These are phyloP conservation scores for Drosophila putrida DNA, from an alignment of 2,888 invertebrate species.

Conservation along the genomic window DNA sequence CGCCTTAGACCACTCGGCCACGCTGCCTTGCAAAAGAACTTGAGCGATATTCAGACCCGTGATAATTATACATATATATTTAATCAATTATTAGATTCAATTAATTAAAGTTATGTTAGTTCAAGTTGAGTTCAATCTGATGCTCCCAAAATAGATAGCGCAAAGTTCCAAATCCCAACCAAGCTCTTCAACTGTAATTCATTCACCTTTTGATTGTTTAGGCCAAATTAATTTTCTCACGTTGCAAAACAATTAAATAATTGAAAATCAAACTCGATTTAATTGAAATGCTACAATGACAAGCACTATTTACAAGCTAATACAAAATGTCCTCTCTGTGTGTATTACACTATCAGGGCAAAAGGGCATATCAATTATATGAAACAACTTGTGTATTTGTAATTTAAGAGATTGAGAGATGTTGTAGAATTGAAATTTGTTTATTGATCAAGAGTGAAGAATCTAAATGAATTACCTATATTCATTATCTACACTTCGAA, in stretches of 20 bases:
- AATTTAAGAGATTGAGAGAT: too few species aligned
- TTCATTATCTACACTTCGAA: not conserved
- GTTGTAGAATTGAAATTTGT: too few species aligned
- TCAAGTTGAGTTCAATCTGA: not conserved
- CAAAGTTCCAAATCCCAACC: not conserved
- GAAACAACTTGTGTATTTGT: too few species aligned
- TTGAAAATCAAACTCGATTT: conserved; percentile 54
- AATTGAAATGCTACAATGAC: conserved; percentile 60
- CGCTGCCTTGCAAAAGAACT: conserved; percentile 79
- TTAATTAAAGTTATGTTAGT: not conserved
- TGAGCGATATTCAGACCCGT: accelerated
- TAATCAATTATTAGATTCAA: not conserved
- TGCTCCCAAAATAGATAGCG: not conserved
- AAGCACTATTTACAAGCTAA: conserved; percentile 59
- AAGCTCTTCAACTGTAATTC: conserved; percentile 30
- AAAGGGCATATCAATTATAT: not conserved
- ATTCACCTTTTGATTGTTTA: conserved; percentile 25
- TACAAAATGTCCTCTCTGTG: conserved; percentile 45
- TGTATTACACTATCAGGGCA: not conserved
- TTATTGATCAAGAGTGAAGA: too few species aligned
- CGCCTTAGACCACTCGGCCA: conserved; percentile 86
- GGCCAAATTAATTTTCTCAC: conserved; percentile 71
- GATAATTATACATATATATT: not conserved
- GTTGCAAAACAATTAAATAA: conserved; percentile 70
- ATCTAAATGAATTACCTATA: too few species aligned